A percentile compares a stretch with the other conserved stretches of the same genome.
Evolutionary conservation across 2,113 vertebrate genomes (phyloP).

Genomic region (Saimiri boliviensis): DNA sequence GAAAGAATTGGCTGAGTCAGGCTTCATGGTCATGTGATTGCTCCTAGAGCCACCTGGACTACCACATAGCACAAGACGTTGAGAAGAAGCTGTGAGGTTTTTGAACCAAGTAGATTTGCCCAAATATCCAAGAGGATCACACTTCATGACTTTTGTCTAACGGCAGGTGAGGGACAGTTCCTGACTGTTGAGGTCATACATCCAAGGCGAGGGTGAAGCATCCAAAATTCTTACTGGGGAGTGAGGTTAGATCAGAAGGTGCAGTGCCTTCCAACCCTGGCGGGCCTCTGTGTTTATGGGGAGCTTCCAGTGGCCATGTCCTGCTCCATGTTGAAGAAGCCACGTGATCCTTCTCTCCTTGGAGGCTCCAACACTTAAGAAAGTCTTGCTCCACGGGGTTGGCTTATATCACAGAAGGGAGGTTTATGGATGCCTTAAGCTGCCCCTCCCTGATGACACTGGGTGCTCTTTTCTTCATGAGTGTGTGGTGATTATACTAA

Average conservation of each 20-base stretch:
- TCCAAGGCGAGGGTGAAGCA: background rate
- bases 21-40: too few relatives aligned
- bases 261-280: background rate
- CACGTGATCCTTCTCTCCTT: background rate
- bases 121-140: background rate
- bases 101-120: background rate
- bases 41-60: background rate
- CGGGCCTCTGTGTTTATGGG: background rate
- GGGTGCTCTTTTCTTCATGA: background rate
- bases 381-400: background rate
- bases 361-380: background rate
- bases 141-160: background rate
- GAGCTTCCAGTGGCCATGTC: too few relatives aligned
- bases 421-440: background rate
- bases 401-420: background rate
- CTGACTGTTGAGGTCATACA: background rate
- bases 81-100: background rate
- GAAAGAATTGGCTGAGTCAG: background rate
- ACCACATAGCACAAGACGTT: background rate
- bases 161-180: accelerated
- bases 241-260: background rate
- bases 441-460: accelerated
- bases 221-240: background rate
- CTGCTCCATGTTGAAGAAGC: background rate
- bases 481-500: background rate